Evolutionary conservation across 2,888 invertebrate genomes (phyloP), one percentile per base, ranked within the genome.

Genomic region (Stenodema calcarata): DNA sequence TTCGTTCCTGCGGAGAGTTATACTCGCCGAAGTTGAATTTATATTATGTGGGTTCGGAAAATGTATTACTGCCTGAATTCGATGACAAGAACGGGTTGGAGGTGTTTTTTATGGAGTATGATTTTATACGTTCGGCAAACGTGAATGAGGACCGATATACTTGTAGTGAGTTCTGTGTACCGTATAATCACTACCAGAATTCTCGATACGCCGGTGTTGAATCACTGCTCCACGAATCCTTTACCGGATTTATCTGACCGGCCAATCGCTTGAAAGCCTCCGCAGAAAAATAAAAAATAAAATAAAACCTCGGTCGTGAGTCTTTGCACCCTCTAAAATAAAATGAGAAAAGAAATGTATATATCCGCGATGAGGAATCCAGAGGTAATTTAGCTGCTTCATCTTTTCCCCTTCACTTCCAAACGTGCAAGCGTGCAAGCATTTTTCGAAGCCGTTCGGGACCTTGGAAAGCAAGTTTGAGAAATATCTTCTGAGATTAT

Each of bases 401-500:
- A 62, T 62, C 62, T 62, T 23, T 27, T 62, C 23, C 62, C 23
- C 62, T 62, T 62, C 62, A 62, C 62, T 62, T 23, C 62, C 23
- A 50, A n/a, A n/a, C n/a, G n/a, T n/a, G 50, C 6, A 23, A 27
- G 62, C 62, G 62, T 62, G 62, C 62, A 62, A 62, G 62, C 62
- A 62, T 62, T 62, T 62, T 62, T 62, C 27, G 62, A 3, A 62
- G 62, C 62, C 18, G 62, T 6, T 12, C 11, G 62, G 27, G 62
- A 62, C 62, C 62, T 62, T 62, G 62, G 41, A 16, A 73, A 73
- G 73, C 73, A 41, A 41, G 73, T 73, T 73, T 73, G 30, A 41
- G 73, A 73, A 73, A 73, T 73, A 73, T 73, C 73, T 73, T 41
- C 41, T 16, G 35, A 73, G 73, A 73, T 73, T 73, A 73, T 73